These are phyloP conservation scores for Oryzias melastigma DNA, from an alignment of 2,113 vertebrate species.

Conservation along the genomic window DNA sequence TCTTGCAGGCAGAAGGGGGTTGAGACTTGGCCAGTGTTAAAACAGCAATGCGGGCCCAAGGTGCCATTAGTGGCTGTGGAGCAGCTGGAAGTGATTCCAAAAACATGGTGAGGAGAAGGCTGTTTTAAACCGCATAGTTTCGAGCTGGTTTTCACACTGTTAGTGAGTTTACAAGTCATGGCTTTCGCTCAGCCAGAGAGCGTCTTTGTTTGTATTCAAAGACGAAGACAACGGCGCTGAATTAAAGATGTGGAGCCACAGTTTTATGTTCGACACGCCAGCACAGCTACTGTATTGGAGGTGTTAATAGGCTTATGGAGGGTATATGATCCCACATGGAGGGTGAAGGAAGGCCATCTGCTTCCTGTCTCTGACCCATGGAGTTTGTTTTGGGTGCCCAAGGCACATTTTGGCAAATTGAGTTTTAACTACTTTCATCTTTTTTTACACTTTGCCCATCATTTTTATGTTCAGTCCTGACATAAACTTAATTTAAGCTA, in stretches of 20 bases:
- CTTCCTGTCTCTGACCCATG: constrained; percentile 55
- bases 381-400: constrained; percentile 41
- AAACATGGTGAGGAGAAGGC: constrained; percentile 79
- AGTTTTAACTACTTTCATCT: background rate
- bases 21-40: constrained; percentile 71
- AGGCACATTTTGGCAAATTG: constrained; percentile 18
- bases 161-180: constrained; percentile 86
- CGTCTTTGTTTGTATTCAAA: constrained; percentile 51
- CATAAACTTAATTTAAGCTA: too few relatives aligned
- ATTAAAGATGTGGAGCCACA: constrained; percentile 32
- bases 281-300: constrained; percentile 53
- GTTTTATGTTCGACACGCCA: constrained; percentile 17
- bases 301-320: constrained; percentile 63
- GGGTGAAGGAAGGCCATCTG: constrained; percentile 59
- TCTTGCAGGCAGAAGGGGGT: constrained; percentile 53
- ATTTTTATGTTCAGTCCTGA: too few relatives aligned
- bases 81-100: constrained; percentile 94
- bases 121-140: constrained; percentile 87
- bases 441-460: background rate
- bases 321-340: constrained; percentile 61
- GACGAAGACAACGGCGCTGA: constrained; percentile 35
- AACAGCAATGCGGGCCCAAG: constrained; percentile 74
- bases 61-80: constrained; percentile 78
- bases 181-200: constrained; percentile 44
- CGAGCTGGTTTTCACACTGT: constrained; percentile 87